Evolutionary conservation across 2,888 invertebrate genomes (phyloP).

Genomic region (Dryococelus australis): DNA sequence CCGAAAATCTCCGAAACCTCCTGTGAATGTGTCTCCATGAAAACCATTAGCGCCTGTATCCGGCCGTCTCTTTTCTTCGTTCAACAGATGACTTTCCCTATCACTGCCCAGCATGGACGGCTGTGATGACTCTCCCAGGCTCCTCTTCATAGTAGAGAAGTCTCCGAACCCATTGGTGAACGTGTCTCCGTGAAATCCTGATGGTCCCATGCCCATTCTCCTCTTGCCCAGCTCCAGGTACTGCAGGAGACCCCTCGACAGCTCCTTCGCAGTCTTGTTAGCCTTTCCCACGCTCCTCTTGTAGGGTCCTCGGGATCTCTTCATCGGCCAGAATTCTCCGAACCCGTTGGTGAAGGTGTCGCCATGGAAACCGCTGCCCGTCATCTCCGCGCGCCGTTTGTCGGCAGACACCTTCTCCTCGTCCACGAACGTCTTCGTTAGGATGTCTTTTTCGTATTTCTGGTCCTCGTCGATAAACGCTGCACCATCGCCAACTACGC

Average conservation of each 20-base stretch:
- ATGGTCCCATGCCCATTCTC: slow-evolving; percentile 38
- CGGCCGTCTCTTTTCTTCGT: slow-evolving; percentile 31
- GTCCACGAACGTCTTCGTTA: not conserved
- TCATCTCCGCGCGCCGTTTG: slow-evolving; percentile 40
- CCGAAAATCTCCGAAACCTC: slow-evolving; percentile 54
- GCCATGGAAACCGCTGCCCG: slow-evolving; percentile 41
- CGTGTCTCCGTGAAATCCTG: slow-evolving; percentile 47
- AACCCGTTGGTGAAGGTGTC: slow-evolving; percentile 49
- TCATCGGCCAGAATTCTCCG: slow-evolving; percentile 53
- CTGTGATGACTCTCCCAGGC: not conserved
- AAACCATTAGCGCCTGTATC: slow-evolving; percentile 52
- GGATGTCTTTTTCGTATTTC: not conserved
- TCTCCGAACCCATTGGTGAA: slow-evolving; percentile 54
- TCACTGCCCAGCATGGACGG: not conserved
- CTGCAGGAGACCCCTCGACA: not conserved
- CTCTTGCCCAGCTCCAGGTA: slow-evolving; percentile 38
- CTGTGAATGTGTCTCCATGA: slow-evolving; percentile 53
- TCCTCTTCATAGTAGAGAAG: slow-evolving; percentile 47
- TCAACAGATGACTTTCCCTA: not conserved
- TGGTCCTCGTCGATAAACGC: not conserved
- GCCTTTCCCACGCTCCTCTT: not conserved
- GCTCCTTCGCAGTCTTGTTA: not conserved
- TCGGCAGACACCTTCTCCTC: not conserved
- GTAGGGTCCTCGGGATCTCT: slow-evolving; percentile 29
- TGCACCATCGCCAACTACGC: not conserved